phyloP scores from a whole-genome alignment of 2,797 vertebrate genomes.

The Hyperoplus immaculatus region DNA sequence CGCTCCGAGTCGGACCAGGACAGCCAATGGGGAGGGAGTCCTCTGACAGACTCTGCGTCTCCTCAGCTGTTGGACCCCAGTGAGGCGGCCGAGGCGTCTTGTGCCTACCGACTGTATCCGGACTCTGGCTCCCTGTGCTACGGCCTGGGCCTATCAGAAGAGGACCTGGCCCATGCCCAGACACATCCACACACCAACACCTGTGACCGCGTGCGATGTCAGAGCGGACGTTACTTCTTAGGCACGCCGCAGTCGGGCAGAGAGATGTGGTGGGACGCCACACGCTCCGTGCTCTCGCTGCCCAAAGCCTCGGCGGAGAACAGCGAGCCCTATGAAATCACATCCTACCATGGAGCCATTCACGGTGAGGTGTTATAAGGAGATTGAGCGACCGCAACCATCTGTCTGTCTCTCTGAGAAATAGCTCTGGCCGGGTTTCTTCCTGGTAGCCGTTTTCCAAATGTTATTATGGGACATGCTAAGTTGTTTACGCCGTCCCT shows the following conservation, averaged over 20 bases:
- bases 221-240: conserved; percentile 93
- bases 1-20: conserved; percentile 95
- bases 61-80: conserved; percentile 91
- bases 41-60: conserved; percentile 91
- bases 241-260: conserved; percentile 90
- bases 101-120: conserved; percentile 92
- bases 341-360: conserved; percentile 90
- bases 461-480: conserved; percentile 80
- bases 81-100: conserved; percentile 88
- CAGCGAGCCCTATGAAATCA: conserved; percentile 91
- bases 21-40: conserved; percentile 96
- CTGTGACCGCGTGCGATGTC: conserved; percentile 92
- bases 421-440: conserved; percentile 68
- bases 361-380: conserved; percentile 85
- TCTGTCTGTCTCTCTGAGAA: conserved; percentile 73
- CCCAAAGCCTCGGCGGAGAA: conserved; percentile 92
- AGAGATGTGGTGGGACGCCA: conserved; percentile 93
- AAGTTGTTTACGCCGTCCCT: conserved; percentile 82
- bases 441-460: conserved; percentile 80
- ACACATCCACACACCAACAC: conserved; percentile 88
- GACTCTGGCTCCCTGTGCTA: conserved; percentile 92
- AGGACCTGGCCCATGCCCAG: conserved; percentile 87
- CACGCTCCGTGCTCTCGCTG: conserved; percentile 88
- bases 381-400: conserved; percentile 73
- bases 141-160: conserved; percentile 89